Percentiles rank a stretch among this genome's conserved stretches.
Evolutionary conservation across 2,797 vertebrate genomes (phyloP).

Genomic region (Babyrousa celebensis): DNA sequence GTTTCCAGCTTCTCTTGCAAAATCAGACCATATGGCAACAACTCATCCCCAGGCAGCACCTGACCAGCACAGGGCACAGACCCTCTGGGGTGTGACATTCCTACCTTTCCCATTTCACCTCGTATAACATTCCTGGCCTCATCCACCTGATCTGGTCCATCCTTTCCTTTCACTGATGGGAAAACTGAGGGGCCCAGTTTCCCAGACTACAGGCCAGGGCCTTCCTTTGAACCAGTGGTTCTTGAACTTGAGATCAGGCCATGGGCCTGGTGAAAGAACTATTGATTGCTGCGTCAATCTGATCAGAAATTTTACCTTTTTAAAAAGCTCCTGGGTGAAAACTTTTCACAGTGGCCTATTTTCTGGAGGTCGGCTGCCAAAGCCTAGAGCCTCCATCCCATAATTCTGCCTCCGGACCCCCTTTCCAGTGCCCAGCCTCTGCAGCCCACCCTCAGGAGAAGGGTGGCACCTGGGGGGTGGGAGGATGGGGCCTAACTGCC

Average conservation of each 20-base stretch:
- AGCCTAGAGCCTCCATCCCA: neutral
- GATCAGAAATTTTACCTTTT: neutral
- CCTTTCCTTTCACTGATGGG: neutral
- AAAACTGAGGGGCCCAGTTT: neutral
- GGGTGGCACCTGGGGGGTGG: neutral
- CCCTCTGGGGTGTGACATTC: neutral
- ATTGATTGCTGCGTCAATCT: neutral
- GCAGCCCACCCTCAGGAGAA: neutral
- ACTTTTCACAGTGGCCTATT: neutral
- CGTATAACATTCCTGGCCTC: neutral
- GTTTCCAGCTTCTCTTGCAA: constrained; percentile 60
- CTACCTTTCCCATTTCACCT: neutral
- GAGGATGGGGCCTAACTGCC: too few species aligned
- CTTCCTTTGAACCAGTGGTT: neutral
- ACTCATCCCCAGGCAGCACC: neutral
- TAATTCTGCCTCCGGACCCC: neutral
- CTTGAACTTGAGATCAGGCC: neutral
- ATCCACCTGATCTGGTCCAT: neutral
- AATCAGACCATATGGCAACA: neutral
- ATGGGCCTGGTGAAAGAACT: neutral
- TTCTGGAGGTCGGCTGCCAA: neutral
- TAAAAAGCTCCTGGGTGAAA: neutral
- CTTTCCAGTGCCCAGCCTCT: neutral
- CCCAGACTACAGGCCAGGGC: neutral
- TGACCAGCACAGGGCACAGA: neutral